Evolutionary conservation across 2,113 vertebrate species (phyloP).

Genomic region (Burhinus bistriatus): DNA sequence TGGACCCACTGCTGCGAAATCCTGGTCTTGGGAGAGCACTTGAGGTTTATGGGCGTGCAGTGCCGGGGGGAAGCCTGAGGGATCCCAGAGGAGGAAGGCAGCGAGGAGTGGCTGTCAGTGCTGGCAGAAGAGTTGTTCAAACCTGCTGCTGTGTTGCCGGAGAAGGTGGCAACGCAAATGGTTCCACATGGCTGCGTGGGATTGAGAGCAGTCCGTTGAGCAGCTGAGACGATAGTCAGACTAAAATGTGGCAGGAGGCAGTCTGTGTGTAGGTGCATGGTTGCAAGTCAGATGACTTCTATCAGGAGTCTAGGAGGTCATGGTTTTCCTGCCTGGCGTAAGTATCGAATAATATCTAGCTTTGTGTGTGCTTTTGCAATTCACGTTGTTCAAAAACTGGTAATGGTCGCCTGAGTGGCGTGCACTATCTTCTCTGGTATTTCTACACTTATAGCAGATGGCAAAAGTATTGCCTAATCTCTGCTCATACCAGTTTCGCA

Average conservation of each 20-base stretch:
- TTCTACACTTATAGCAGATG: background rate
- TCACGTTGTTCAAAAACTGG: fast-evolving
- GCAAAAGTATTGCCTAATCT: background rate
- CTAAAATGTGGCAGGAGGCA: background rate
- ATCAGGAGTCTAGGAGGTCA: background rate
- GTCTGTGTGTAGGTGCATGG: fast-evolving
- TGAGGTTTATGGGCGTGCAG: background rate
- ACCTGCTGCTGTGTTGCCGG: background rate
- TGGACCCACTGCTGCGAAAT: fast-evolving
- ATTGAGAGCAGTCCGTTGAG: background rate
- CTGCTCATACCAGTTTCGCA: fast-evolving
- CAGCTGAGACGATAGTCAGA: background rate
- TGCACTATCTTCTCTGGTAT: background rate
- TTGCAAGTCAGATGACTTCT: background rate
- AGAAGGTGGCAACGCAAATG: fast-evolving
- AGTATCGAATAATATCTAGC: background rate
- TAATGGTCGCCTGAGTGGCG: background rate
- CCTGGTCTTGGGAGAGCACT: background rate
- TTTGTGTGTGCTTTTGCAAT: background rate
- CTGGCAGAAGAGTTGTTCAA: background rate
- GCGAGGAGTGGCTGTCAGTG: background rate
- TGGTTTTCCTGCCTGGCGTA: background rate
- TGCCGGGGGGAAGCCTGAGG: fast-evolving
- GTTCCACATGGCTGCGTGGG: background rate
- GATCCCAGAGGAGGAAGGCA: background rate